phyloP scores from a whole-genome alignment of 2,797 vertebrate species.

The Halcyon chelicuti region DNA sequence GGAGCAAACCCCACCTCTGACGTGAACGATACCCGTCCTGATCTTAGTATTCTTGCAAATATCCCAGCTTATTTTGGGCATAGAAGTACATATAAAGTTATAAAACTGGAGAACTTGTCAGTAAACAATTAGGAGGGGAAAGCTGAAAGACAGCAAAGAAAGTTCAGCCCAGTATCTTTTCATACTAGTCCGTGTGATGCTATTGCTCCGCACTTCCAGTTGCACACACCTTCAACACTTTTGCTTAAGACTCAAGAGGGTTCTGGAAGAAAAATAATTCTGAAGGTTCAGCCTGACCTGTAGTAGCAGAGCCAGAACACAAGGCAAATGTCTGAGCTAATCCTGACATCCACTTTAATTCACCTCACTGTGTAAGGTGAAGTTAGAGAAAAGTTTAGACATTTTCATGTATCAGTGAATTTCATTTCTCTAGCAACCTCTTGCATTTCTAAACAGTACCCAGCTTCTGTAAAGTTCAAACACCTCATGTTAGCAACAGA shows the following conservation, averaged over 20 bases:
- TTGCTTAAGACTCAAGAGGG: no score
- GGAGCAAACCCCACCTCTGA: neutral
- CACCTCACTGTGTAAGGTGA: neutral
- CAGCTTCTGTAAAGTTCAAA: neutral
- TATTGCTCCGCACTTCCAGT: no score
- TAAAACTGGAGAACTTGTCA: neutral
- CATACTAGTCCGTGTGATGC: rapidly evolving
- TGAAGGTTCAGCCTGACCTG: no score
- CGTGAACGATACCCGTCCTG: neutral
- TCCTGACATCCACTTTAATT: neutral
- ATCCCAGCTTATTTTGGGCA: neutral
- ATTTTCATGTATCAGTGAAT: neutral
- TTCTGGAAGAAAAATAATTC: no score
- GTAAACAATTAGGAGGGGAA: neutral
- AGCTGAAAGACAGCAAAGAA: neutral
- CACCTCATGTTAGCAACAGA: neutral
- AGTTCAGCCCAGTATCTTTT: neutral
- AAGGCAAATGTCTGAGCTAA: neutral
- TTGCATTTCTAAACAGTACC: neutral
- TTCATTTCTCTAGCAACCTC: neutral
- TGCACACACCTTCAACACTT: no score
- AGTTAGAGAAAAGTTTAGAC: neutral
- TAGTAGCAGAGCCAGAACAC: neutral
- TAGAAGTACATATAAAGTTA: neutral
- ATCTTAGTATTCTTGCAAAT: neutral